Conservation (phyloP, 2,888 invertebrate species). For the Sussaba pulchella region DNA sequence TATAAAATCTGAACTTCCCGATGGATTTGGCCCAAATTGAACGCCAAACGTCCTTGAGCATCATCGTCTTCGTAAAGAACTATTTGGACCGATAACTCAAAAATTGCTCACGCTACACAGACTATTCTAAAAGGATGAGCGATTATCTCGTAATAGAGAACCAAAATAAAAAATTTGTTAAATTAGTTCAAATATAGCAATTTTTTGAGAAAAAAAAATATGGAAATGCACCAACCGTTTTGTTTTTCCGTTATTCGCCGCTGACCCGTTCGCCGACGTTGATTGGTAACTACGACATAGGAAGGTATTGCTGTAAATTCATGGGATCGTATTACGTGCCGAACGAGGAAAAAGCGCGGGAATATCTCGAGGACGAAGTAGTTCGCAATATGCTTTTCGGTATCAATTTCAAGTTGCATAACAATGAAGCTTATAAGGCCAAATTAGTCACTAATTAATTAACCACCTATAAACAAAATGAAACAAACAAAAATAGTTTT, state of each 20-base stretch:
- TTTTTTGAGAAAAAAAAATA: too few relatives aligned
- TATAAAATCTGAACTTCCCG: too few relatives aligned
- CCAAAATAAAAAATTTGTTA: too few relatives aligned
- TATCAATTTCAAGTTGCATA: conserved; percentile 24
- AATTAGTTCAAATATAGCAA: too few relatives aligned
- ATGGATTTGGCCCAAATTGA: too few relatives aligned
- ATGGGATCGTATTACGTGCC: conserved; percentile 88
- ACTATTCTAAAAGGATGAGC: too few relatives aligned
- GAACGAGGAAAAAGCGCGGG: conserved; percentile 87
- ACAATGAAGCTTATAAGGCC: conserved; percentile 4
- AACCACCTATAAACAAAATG: conserved; percentile 20
- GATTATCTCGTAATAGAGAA: too few relatives aligned
- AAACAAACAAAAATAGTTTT: too few relatives aligned
- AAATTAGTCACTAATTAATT: conserved; percentile 39
- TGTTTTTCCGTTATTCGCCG: conserved; percentile 80
- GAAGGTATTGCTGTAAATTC: conserved; percentile 87
- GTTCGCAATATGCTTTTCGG: conserved; percentile 79
- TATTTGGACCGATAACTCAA: too few relatives aligned
- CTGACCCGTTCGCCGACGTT: conserved; percentile 83
- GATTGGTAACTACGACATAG: conserved; percentile 86
- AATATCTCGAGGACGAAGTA: conserved; percentile 89
- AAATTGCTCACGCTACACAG: too few relatives aligned
- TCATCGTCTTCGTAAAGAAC: too few relatives aligned
- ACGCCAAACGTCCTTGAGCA: too few relatives aligned
- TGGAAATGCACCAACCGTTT: not conserved